Percentiles rank a stretch among this genome's conserved stretches.
phyloP scores from a whole-genome alignment of 2,888 invertebrate species.

The Bombylius discolor region DNA sequence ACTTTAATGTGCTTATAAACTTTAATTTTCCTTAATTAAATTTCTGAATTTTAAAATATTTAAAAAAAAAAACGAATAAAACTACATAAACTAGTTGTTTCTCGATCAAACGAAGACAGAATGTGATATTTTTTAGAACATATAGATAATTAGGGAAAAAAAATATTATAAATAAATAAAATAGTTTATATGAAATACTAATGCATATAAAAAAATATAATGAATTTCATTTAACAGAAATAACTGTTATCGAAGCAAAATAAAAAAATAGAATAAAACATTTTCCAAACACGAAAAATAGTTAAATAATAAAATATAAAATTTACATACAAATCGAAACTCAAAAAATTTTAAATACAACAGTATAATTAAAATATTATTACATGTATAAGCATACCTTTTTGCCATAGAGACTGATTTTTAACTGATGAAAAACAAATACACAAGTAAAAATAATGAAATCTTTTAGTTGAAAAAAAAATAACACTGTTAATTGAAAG shows the following conservation, averaged over 20 bases:
- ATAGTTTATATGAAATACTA: not conserved
- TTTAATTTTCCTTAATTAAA: too few species aligned
- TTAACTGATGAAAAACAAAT: slow-evolving; percentile 9
- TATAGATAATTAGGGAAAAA: slow-evolving; percentile 6
- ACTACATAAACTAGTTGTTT: slow-evolving; percentile 20
- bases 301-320: too few species aligned
- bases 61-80: not conserved
- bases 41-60: not conserved
- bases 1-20: too few species aligned
- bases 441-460: slow-evolving; percentile 1
- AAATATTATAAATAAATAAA: slow-evolving; percentile 2
- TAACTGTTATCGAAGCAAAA: too few species aligned
- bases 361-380: not conserved
- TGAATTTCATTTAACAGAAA: too few species aligned
- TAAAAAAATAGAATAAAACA: too few species aligned
- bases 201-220: too few species aligned
- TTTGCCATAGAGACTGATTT: slow-evolving; percentile 38
- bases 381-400: slow-evolving; percentile 10
- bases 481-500: slow-evolving; percentile 7
- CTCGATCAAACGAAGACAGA: slow-evolving; percentile 38
- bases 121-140: slow-evolving; percentile 37
- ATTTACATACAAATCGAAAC: not conserved
- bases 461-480: not conserved
- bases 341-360: not conserved
- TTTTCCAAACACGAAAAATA: too few species aligned